Evolutionary conservation across 2,113 vertebrate species (phyloP).

Genomic region (Lepus timidus): DNA sequence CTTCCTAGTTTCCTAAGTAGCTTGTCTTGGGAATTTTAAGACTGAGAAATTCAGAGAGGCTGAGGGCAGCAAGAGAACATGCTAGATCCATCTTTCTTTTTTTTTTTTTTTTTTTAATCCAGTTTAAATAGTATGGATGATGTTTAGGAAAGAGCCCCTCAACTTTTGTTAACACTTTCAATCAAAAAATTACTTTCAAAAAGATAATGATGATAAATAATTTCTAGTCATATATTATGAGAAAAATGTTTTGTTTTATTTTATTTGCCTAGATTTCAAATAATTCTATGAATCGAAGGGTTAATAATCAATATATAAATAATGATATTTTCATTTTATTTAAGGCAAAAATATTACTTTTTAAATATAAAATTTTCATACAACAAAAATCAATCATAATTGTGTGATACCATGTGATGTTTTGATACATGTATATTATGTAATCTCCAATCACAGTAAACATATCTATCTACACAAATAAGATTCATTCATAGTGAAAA

Average conservation of each 20-base stretch:
- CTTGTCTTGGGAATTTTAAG: too few species aligned
- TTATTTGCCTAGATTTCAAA: background rate
- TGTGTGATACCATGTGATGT: too few species aligned
- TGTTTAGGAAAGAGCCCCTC: background rate
- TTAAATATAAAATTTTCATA: too few species aligned
- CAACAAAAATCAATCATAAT: too few species aligned
- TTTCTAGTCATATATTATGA: background rate
- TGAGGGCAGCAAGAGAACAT: too few species aligned
- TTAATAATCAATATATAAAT: background rate
- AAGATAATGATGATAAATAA: background rate
- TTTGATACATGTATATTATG: too few species aligned
- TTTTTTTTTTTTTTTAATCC: background rate
- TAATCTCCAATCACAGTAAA: too few species aligned
- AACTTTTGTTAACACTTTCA: background rate
- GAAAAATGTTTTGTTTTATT: background rate
- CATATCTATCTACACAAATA: too few species aligned
- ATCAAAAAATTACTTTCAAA: background rate
- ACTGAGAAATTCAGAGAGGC: too few species aligned
- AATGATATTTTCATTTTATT: constrained; percentile 21
- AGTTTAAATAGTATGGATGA: background rate
- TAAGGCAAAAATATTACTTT: background rate
- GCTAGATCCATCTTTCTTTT: too few species aligned
- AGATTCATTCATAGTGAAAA: too few species aligned
- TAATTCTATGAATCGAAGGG: background rate
- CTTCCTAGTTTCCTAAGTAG: too few species aligned